Evolutionary conservation across 1,140 invertebrate genomes (phyloP), one percentile per base, ranked within the genome.

Genomic region (Nixonia krombeini): DNA sequence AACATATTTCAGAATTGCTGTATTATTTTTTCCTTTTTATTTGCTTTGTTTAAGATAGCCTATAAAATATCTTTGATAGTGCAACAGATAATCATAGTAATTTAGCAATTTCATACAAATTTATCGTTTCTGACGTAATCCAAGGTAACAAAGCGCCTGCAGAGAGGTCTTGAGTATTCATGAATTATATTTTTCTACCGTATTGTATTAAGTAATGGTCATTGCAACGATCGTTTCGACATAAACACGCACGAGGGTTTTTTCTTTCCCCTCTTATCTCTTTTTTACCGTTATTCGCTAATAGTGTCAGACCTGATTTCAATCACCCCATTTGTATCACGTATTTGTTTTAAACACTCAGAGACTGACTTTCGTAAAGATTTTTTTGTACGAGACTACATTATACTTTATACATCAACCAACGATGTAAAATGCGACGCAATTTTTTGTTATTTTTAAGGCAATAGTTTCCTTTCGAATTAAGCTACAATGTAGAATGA

Each of bases 101-200:
- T 26, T 31, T 31, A 31, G 10, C 8, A 31, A 9, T n/a, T 31
- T 21, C 2, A 3, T 21, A 21, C 2, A 21, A 6, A 2, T 9
- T 12, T 31, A 4, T 31, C 2, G 29, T 31, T 31, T 31, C 29
- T 2, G 29, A 31, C 29, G 29, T 31, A 31, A 31, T 31, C 29
- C 29, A 31, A 31, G 29, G 9, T 12, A 31, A 9, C 2, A 31
- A 31, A 31, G 8, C 29, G 29, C 3, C 29, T 31, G 8, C 10
- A 9, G 8, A 9, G 29, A 31, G 2, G 8, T 2, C 8, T 9
- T 46, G 74, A 74, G 66, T 72, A 75, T 78, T 73, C 74, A 75
- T 57, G 80, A 76, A 84, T 83, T 85, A 81, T 85, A 85, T 84
- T 84, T 85, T 85, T 85, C 75, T 83, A 84, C 78, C 77, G 66